Base-by-base conservation (phyloP, 2,113 vertebrate genomes). In the Tetrax tetrax region DNA sequence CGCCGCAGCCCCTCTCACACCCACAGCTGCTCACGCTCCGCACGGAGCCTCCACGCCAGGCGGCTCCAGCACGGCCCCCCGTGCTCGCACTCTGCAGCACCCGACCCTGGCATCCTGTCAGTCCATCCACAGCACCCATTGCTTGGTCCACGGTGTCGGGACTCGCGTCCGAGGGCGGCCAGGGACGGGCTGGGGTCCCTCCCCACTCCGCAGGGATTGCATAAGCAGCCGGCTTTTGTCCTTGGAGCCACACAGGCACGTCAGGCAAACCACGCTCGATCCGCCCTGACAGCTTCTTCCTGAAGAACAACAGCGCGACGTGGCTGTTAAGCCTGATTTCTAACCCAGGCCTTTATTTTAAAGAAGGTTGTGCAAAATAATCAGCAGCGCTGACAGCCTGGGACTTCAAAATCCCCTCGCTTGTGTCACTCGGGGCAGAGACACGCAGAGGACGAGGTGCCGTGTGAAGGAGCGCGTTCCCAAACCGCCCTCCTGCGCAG, bases 231-330 rank as follows among this genome's bases (percentile, higher is more conserved):
- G 10, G 50, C 37, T 22, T 47, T 43, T 57, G 74, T 59, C 78
- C 74, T 51, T 7, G 1, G 53, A 74, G 82, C 61, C 2, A 4
- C 33, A 0, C 31, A 68, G 60, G 72, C 93, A 5, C 4, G 8
- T 78, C 83, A 87, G 24, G 56, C 75, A 23, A 25, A 27, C 7
- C 12, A 2, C 4, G 25, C 82, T 70, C 64, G 4, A 82, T 72
- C 43, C 65, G 18, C 79, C 33, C 60, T 6, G 64, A 57, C 87
- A 84, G 59, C 72, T 38, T 10, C 63, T 51, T 76, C 79, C 93
- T 8, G 14, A 45, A 4, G 74, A 43, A 11, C 83, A 7, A 5
- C 0, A 0, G 18, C 20, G 3, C 1, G 19, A 9, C 0, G 8
- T 1, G 33, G 38, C 79, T 24, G 2, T 7, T 24, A 5, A 29